Base-by-base conservation (phyloP, 2,888 invertebrate genomes). In the Dryobota labecula region DNA sequence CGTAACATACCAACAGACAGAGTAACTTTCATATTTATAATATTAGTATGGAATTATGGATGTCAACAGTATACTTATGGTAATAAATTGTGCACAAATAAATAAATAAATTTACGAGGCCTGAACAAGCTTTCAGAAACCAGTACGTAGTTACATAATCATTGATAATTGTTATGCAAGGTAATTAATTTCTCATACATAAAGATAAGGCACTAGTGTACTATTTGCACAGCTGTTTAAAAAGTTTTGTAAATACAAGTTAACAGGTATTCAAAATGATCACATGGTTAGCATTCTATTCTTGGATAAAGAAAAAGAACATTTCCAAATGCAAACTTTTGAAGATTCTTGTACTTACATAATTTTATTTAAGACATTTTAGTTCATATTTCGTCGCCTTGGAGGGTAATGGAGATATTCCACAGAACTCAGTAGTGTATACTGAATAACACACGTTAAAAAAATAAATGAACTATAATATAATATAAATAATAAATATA, bases 111-210 rank as follows among this genome's bases (percentile, higher is more conserved):
- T 53, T 33, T 33, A 43, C 6, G n/a, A 30, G 8, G 30, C 9
- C 36, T 61, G n/a, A 51, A 51, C 8, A 13, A 15, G 15, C 13
- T 56, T 36, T 43, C 24, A 15, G 8, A 57, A 58, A 45, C 24
- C 36, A 27, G 27, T 13, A 27, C 8, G 13, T 68, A n/a, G 13
- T 73, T 33, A 58, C 15, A 47, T 78, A 71, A 43, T 47, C 24
- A 41, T 30, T 49, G 27, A 56, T 66, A n/a, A 30, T 49, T 38
- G 20, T 30, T 38, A 33, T 4, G 2, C 13, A 2, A 45, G 3
- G 43, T 61, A 56, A 78, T 78, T 61, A 38, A 49, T 43, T 78
- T 78, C 15, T 61, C 61, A 61, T 56, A 30, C 20, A 70, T 2
- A 30, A 20, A 61, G 54, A 49, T 54, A 47, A 36, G 41, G 33